Percentiles rank a stretch among this genome's conserved stretches.
phyloP scores from a whole-genome alignment of 2,113 vertebrate genomes.

The Cinclus mexicanus region DNA sequence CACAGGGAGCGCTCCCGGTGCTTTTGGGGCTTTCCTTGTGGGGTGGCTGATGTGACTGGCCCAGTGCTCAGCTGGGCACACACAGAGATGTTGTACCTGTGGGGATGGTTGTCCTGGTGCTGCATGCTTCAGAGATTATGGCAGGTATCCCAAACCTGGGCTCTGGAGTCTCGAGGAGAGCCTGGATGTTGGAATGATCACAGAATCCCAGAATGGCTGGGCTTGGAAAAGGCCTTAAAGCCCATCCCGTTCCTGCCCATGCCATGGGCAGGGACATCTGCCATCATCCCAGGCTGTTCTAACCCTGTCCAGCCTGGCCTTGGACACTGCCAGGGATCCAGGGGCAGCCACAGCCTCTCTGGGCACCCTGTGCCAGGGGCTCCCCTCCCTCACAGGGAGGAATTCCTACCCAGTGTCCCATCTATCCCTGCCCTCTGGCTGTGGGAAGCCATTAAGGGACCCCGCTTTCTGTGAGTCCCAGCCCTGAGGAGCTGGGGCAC shows the following conservation, averaged over 20 bases:
- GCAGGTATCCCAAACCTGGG: neutral
- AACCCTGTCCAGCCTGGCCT: rapidly evolving
- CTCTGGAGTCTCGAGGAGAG: neutral
- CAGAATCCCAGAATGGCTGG: neutral
- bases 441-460: neutral
- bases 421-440: rapidly evolving
- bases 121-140: neutral
- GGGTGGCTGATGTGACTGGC: neutral
- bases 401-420: neutral
- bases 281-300: rapidly evolving
- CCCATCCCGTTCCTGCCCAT: neutral
- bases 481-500: neutral
- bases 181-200: neutral
- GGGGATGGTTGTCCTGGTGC: neutral
- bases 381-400: rapidly evolving
- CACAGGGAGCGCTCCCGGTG: neutral
- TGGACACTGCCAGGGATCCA: neutral
- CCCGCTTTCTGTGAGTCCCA: neutral
- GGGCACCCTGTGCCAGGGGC: neutral
- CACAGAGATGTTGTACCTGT: neutral
- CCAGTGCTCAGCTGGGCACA: neutral
- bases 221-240: neutral
- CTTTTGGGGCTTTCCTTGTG: neutral
- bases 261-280: neutral
- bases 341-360: neutral